Percentiles rank a stretch among this genome's conserved stretches.
Evolutionary conservation across 2,888 invertebrate genomes (phyloP).

Genomic region (Drosophila prolongata): DNA sequence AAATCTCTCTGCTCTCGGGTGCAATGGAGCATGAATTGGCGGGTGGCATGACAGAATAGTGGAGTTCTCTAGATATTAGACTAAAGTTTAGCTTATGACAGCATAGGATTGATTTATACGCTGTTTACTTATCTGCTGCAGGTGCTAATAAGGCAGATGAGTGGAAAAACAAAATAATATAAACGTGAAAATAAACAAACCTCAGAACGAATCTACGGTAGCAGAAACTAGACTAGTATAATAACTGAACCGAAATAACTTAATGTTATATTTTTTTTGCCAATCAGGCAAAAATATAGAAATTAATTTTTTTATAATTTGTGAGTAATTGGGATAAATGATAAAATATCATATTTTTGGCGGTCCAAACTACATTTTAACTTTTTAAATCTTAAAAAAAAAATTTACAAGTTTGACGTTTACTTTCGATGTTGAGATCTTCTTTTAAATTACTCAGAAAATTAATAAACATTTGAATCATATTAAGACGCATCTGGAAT

Average conservation of each 20-base stretch:
- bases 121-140: constrained; percentile 43
- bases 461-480: too few species aligned
- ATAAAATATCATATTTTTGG: too few species aligned
- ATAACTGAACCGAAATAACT: neutral
- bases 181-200: constrained; percentile 32
- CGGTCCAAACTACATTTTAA: too few species aligned
- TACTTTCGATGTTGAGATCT: too few species aligned
- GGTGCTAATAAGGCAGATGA: constrained; percentile 53
- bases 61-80: constrained; percentile 17
- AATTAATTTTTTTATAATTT: too few species aligned
- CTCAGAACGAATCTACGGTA: neutral
- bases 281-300: too few species aligned
- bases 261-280: neutral
- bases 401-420: too few species aligned
- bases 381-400: too few species aligned
- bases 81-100: constrained; percentile 28
- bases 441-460: too few species aligned
- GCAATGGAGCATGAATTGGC: constrained; percentile 50
- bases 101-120: constrained; percentile 26
- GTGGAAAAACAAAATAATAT: constrained; percentile 9
- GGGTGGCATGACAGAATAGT: constrained; percentile 3
- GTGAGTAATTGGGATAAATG: too few species aligned
- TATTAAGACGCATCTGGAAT: too few species aligned
- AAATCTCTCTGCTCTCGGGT: constrained; percentile 2
- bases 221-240: neutral